These are phyloP conservation scores for Autographa pulchrina DNA, from an alignment of 2,888 invertebrate genomes.

Conservation along the genomic window DNA sequence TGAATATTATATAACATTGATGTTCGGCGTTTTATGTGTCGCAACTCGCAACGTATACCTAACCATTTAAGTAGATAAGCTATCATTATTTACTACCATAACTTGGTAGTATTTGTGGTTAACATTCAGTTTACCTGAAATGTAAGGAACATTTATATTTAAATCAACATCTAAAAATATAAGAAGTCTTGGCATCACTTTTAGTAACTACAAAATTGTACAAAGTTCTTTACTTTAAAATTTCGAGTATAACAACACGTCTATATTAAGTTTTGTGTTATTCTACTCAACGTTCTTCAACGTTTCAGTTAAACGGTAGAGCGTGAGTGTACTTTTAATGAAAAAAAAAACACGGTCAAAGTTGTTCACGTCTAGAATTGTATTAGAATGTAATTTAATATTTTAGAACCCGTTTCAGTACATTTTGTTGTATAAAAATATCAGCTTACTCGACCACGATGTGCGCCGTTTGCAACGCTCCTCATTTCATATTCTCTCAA, in stretches of 20 bases:
- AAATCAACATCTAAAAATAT: background rate
- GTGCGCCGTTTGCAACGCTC: constrained; percentile 19
- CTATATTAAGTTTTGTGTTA: background rate
- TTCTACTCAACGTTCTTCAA: background rate
- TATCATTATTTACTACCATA: background rate
- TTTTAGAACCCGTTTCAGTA: constrained; percentile 3
- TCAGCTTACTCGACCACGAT: constrained; percentile 12
- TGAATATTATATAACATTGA: background rate
- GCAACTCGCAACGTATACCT: background rate
- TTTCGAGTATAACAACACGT: background rate
- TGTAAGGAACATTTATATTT: background rate
- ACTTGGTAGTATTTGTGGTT: background rate
- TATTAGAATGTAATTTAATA: constrained; percentile 6
- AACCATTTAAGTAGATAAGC: background rate
- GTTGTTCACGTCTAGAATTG: background rate
- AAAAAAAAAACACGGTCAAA: background rate
- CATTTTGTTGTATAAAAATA: constrained; percentile 19
- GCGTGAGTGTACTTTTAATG: background rate
- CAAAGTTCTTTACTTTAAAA: background rate
- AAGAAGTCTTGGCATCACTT: background rate
- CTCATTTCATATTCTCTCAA: constrained; percentile 51
- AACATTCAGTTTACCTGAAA: background rate
- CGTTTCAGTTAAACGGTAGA: background rate
- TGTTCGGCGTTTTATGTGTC: background rate
- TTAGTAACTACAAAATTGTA: background rate